Evolutionary conservation across 2,888 invertebrate genomes (phyloP).

Genomic region (Priocnemis perturbator): DNA sequence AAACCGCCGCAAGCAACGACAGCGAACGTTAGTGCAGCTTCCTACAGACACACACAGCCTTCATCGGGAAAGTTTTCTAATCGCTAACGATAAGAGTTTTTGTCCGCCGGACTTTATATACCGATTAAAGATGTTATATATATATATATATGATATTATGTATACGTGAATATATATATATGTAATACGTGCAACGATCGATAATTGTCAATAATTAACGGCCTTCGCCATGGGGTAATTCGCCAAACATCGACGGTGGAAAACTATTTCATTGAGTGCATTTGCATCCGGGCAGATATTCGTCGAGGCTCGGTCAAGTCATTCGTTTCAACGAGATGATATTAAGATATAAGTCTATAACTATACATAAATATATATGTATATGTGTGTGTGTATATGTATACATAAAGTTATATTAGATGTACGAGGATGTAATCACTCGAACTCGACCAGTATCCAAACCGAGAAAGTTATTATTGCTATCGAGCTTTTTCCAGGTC

Average conservation of each 20-base stretch:
- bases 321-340: constrained; percentile 3
- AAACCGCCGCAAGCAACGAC: neutral
- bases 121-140: constrained; percentile 20
- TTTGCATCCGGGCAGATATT: constrained; percentile 28
- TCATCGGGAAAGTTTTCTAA: constrained; percentile 17
- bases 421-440: constrained; percentile 13
- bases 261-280: constrained; percentile 16
- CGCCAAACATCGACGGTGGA: neutral
- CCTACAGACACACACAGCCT: constrained; percentile 5
- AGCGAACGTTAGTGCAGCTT: constrained; percentile 8
- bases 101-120: constrained; percentile 24
- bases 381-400: constrained; percentile 26
- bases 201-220: constrained; percentile 11
- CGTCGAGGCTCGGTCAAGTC: constrained; percentile 19
- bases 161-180: neutral
- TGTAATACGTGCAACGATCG: constrained; percentile 9
- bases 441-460: constrained; percentile 26
- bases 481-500: constrained; percentile 43
- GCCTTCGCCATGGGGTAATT: neutral
- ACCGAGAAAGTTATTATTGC: constrained; percentile 25
- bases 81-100: constrained; percentile 17
- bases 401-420: constrained; percentile 19
- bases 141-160: constrained; percentile 15
- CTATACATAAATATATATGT: constrained; percentile 18
- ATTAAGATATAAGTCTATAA: neutral